A percentile compares a stretch with the other conserved stretches of the same genome.
Evolutionary conservation across 2,888 invertebrate species (phyloP).

Genomic region (Pterobdella sp.): DNA sequence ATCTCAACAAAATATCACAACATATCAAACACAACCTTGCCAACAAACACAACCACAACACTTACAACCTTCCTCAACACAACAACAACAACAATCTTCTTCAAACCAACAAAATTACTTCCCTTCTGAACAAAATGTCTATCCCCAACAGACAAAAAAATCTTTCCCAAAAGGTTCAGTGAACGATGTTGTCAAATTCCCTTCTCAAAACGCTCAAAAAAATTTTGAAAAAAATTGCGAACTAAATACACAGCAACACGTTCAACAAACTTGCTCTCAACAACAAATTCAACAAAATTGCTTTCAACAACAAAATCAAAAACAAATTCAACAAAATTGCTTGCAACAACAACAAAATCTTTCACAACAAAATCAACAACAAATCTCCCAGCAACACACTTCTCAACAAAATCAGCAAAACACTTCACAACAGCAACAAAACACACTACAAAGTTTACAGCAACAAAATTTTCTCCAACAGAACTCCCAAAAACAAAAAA

Average conservation of each 20-base stretch:
- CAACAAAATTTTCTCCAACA: neutral
- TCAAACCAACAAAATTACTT: neutral
- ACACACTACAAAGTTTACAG: neutral
- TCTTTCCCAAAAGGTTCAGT: too few relatives aligned
- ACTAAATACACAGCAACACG: neutral
- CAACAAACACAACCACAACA: neutral
- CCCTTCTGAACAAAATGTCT: neutral
- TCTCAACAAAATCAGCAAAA: neutral
- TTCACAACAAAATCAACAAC: neutral
- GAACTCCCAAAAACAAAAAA: neutral
- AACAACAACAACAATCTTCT: constrained; percentile 11
- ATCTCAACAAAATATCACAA: neutral
- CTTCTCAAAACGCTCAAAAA: too few relatives aligned
- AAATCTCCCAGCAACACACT: neutral
- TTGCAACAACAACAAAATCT: neutral
- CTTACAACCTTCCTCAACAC: neutral
- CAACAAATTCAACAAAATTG: neutral
- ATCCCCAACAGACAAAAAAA: too few relatives aligned
- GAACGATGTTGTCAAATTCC: too few relatives aligned
- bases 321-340: neutral
- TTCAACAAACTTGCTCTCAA: neutral
- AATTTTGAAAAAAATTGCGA: too few relatives aligned
- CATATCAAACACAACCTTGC: neutral
- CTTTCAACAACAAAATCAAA: neutral
- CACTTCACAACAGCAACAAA: neutral